These are phyloP conservation scores for Phalacrocorax carbo DNA, from an alignment of 2,113 vertebrate genomes.

Conservation along the genomic window DNA sequence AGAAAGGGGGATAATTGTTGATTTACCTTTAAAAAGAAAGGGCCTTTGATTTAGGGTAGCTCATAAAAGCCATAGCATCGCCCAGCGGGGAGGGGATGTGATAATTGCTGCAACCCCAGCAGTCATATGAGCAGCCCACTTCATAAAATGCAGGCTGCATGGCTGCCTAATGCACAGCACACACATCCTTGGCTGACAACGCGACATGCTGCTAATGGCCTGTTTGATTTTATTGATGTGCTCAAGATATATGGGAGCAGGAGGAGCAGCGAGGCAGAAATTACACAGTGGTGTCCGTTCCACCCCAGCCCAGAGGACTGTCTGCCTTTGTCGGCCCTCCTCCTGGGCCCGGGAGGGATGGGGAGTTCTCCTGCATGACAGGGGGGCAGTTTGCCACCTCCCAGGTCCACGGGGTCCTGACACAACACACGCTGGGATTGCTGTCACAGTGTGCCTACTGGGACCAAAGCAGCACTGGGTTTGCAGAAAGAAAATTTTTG, in stretches of 20 bases:
- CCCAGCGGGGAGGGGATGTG: slow-evolving; percentile 20
- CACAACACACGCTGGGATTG: background rate
- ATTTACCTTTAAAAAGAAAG: slow-evolving; percentile 24
- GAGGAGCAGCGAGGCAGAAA: slow-evolving; percentile 9
- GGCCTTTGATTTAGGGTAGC: slow-evolving; percentile 19
- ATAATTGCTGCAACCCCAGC: slow-evolving; percentile 13
- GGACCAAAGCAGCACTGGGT: background rate
- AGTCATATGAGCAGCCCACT: background rate
- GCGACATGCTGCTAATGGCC: background rate
- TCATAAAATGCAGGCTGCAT: slow-evolving; percentile 27
- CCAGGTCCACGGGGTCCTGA: background rate
- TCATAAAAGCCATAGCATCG: background rate
- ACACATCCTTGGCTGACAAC: background rate
- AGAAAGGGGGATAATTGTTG: background rate
- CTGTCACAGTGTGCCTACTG: background rate
- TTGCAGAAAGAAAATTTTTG: background rate
- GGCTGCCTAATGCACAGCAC: background rate
- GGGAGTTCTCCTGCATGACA: background rate
- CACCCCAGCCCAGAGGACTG: background rate
- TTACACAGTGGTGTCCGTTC: background rate
- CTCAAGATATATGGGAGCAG: background rate
- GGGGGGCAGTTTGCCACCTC: background rate
- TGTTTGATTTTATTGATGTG: slow-evolving; percentile 48
- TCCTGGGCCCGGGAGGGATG: background rate
- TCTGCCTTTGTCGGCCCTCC: background rate